Percentiles rank a stretch among this genome's conserved stretches.
Evolutionary conservation across 2,797 vertebrate species (phyloP).

Genomic region (Sphenodon punctatus): DNA sequence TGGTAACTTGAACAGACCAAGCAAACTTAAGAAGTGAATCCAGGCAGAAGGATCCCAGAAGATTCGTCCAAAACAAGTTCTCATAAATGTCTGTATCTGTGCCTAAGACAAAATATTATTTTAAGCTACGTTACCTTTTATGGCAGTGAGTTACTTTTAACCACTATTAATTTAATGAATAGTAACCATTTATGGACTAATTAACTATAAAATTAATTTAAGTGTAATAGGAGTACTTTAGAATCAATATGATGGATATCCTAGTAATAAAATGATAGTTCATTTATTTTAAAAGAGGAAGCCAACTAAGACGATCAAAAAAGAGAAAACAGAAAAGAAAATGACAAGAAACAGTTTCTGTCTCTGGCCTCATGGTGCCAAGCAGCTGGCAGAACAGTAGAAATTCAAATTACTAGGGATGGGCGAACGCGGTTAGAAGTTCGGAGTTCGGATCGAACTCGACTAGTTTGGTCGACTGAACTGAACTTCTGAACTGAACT

Average conservation of each 20-base stretch:
- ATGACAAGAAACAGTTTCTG: too few relatives aligned
- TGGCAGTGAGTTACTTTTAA: not conserved
- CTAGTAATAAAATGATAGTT: not conserved
- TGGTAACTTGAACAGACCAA: too few relatives aligned
- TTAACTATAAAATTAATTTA: not conserved
- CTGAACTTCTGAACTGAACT: too few relatives aligned
- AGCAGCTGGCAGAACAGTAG: too few relatives aligned
- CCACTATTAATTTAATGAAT: not conserved
- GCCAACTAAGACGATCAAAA: not conserved
- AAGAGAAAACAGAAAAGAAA: not conserved
- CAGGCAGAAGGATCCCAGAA: too few relatives aligned
- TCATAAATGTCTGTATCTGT: slow-evolving; percentile 82
- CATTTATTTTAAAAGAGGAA: not conserved
- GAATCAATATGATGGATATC: too few relatives aligned
- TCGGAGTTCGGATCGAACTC: too few relatives aligned
- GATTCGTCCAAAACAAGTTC: slow-evolving; percentile 77
- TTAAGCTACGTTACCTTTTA: not conserved
- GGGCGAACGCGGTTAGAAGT: too few relatives aligned
- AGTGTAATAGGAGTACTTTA: not conserved
- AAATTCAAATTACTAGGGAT: too few relatives aligned
- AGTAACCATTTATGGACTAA: not conserved
- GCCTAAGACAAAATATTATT: slow-evolving; percentile 66
- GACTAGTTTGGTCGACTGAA: too few relatives aligned
- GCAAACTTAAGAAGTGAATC: too few relatives aligned
- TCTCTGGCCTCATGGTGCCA: too few relatives aligned